Evolutionary conservation across 2,113 vertebrate genomes (phyloP), one percentile per base, ranked within the genome.

Genomic region (Scalopus aquaticus): DNA sequence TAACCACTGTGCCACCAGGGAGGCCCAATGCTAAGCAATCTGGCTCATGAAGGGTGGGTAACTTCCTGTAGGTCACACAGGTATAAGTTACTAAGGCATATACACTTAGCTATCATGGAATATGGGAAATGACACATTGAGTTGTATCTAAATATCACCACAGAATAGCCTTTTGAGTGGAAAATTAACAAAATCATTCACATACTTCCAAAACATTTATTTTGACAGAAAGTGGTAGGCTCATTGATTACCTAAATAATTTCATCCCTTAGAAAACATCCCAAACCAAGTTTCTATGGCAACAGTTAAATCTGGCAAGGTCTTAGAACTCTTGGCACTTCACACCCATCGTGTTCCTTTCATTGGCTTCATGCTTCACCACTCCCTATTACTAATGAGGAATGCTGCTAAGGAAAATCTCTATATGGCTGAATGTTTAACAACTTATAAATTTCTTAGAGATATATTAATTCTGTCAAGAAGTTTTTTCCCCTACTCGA

Each of bases 121-220:
- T 70, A 74, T 32, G 15, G 64, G n/a, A 67, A 83, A 74, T 26
- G 35, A 28, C 19, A 77, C 9, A 93, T 73, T 82, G 62, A 80
- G 7, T 72, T n/a, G 42, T 58, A 51, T 80, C 28, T 74, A 32
- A 88, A 37, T 58, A 92, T 81, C 54, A 90, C 9, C 30, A 72
- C 16, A 70, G 35, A 88, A 62, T 88, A 46, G 54, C 10, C 6
- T 32, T 94, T 77, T 93, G 24, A 72, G 2, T 22, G 39, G 85
- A 17, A 88, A 96, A 84, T 70, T 44, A 84, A 19, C 20, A 88
- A 86, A 90, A 79, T 67, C 42, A 86, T 8, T 96, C 51, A 84
- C 13, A 84, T 70, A 46, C 11, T 73, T 80, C 5, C 1, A 70
- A 49, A 90, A 95, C 22, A 70, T 46, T 81, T 86, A 81, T 62